Conservation (phyloP, 2,113 vertebrate genomes). For the Indicator indicator region DNA sequence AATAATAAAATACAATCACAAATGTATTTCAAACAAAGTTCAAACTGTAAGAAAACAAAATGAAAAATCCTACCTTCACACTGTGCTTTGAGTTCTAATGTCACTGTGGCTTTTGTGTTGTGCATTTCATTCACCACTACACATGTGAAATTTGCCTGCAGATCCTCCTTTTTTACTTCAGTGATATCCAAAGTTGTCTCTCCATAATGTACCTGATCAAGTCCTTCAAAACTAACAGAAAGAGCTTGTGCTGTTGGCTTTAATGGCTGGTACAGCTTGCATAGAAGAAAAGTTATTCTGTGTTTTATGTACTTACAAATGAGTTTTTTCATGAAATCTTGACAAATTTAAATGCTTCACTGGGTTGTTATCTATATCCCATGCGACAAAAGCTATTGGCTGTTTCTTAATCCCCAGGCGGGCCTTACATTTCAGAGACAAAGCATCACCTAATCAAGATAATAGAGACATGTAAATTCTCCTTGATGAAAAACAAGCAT, state of each 20-base stretch:
- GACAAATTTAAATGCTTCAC: background rate
- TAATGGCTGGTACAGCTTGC: background rate
- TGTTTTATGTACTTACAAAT: conserved; percentile 26
- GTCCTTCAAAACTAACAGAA: conserved; percentile 39
- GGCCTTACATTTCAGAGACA: conserved; percentile 56
- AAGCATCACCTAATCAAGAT: conserved; percentile 50
- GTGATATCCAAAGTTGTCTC: conserved; percentile 45
- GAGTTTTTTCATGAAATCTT: background rate
- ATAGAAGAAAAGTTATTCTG: background rate
- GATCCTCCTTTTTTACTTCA: conserved; percentile 58
- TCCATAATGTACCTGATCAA: background rate
- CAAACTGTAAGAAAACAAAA: background rate
- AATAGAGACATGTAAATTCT: background rate
- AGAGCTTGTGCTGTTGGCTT: background rate
- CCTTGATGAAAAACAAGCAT: background rate
- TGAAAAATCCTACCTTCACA: background rate
- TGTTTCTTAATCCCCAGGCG: conserved; percentile 61
- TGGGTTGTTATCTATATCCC: conserved; percentile 15
- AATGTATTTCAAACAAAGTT: background rate
- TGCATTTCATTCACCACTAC: background rate
- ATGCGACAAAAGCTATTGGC: background rate
- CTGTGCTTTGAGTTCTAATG: conserved; percentile 23
- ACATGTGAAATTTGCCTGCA: conserved; percentile 56
- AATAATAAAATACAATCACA: background rate
- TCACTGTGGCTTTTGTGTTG: background rate